These are phyloP conservation scores for Cydia strobilella DNA, from an alignment of 1,140 invertebrate genomes.

Conservation along the genomic window DNA sequence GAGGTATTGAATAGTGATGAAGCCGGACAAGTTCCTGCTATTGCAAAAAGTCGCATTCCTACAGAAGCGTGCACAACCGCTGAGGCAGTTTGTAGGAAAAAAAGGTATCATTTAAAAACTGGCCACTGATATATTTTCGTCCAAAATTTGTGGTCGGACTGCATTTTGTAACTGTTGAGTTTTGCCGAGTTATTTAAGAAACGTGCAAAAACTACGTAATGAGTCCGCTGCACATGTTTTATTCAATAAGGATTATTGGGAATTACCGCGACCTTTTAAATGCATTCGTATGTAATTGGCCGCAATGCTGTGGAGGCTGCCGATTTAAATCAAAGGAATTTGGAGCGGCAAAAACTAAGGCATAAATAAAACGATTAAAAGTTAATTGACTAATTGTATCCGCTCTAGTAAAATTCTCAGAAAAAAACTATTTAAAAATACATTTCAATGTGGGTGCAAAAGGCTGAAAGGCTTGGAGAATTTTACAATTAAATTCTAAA, in stretches of 20 bases:
- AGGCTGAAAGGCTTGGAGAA: background rate
- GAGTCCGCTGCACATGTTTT: background rate
- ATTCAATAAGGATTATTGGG: conserved; percentile 18
- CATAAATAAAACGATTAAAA: conserved; percentile 16
- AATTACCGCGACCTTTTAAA: conserved; percentile 20
- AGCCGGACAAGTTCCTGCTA: conserved; percentile 45
- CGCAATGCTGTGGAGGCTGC: background rate
- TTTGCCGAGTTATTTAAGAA: conserved; percentile 21
- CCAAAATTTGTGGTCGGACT: conserved; percentile 12
- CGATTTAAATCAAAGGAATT: conserved; percentile 18
- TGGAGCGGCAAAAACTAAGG: background rate
- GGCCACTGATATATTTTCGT: conserved; percentile 28
- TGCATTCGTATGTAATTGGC: conserved; percentile 27
- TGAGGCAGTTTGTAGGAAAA: conserved; percentile 1
- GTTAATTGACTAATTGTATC: background rate
- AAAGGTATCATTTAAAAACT: conserved; percentile 9
- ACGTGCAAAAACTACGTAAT: conserved; percentile 23
- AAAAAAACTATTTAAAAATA: background rate
- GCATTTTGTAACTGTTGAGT: conserved; percentile 17
- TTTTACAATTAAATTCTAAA: background rate
- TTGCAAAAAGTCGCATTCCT: conserved; percentile 56
- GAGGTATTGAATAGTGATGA: conserved; percentile 49
- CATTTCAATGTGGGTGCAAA: too few relatives aligned
- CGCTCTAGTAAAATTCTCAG: conserved; percentile 3
- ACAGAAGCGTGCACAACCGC: conserved; percentile 38